Evolutionary conservation across 1,140 invertebrate genomes (phyloP), one percentile per base, ranked within the genome.

Genomic region (Heliconius congener): DNA sequence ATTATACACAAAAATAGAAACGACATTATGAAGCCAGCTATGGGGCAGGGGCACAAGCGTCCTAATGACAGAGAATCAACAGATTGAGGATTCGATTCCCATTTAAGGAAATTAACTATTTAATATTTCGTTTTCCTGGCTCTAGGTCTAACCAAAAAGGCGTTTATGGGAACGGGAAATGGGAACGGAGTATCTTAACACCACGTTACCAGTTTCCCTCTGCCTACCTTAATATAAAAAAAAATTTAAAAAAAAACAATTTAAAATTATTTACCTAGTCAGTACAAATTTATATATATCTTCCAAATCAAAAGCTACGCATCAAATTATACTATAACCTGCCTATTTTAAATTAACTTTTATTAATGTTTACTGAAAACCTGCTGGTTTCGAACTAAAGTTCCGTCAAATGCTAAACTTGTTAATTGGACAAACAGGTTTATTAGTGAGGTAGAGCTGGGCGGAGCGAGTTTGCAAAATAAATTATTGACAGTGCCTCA

Each of bases 381-480:
- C 52, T 30, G 39, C 34, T 73, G 78, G 60, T 76, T 13, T 4
- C 60, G 23, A 66, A 73, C 46, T 30, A 78, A 78, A 78, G 72
- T 78, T 78, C 19, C 66, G 27, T 42, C 71, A 78, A 57, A 78
- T 73, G 73, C 42, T 19, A 73, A 66, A 74, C 55, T 74, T 74
- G 71, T 78, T 78, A 78, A 78, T 78, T 73, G 77, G 71, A 73
- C 71, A 78, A 77, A 77, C 42, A 52, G 52, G 55, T 55, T 78
- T 73, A 78, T 78, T 55, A 78, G 77, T 78, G 73, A 73, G 66
- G 77, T 78, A 78, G 60, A 78, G 60, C 52, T 60, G 42, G 71
- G 42, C n/a, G 66, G 37, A 73, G 73, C 71, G 39, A 77, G 76
- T 52, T 72, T 72, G 19, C 46, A 37, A 39, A 78, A 57, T 78